These are phyloP conservation scores for Amphiura filiformis DNA, from an alignment of 35 echinoderm and acorn worm species.

Conservation along the genomic window DNA sequence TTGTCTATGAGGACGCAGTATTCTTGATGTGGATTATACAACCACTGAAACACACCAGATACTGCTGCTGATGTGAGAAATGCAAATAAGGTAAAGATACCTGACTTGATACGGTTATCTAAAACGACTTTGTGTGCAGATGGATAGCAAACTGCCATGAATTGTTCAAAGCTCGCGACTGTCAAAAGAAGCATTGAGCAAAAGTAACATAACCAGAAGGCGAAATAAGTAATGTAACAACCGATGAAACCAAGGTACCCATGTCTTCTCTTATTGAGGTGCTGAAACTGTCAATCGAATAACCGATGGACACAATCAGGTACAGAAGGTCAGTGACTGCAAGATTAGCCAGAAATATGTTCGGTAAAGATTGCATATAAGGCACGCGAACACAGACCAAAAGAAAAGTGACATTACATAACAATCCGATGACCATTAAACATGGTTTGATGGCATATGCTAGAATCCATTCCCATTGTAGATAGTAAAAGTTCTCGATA, in stretches of 20 bases:
- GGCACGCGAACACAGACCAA: slow-evolving; percentile 1
- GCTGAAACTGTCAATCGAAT: background rate
- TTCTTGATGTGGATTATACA: background rate
- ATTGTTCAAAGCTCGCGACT: background rate
- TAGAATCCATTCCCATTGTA: background rate
- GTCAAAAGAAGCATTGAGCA: background rate
- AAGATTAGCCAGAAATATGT: background rate
- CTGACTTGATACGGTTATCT: background rate
- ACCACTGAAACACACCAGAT: background rate
- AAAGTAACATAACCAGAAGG: background rate
- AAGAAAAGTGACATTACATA: background rate
- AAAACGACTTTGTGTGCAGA: background rate
- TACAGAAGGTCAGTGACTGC: background rate
- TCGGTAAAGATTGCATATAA: background rate
- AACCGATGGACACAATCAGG: background rate
- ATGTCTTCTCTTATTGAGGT: background rate
- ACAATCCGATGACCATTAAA: background rate
- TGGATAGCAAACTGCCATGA: background rate
- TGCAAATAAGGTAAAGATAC: background rate
- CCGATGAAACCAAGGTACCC: background rate
- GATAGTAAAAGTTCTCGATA: background rate
- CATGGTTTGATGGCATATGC: background rate
- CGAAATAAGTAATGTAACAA: background rate
- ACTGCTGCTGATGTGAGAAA: background rate
- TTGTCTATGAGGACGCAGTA: background rate